Evolutionary conservation across 2,888 invertebrate species (phyloP), one percentile per base, ranked within the genome.

Genomic region (Cheilosia grossa): DNA sequence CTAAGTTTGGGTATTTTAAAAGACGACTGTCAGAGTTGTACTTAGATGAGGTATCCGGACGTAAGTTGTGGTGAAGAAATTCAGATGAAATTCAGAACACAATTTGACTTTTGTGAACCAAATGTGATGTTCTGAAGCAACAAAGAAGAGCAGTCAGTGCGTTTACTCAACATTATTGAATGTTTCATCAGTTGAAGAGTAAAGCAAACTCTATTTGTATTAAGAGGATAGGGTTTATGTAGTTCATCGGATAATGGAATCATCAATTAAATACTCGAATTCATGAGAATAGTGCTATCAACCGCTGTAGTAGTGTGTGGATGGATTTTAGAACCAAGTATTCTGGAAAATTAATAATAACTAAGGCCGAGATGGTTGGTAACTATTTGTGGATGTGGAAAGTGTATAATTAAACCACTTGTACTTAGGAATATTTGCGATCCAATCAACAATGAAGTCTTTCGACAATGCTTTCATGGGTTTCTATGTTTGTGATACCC

Each of bases 211-310:
- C 33, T 13, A 27, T 64, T 27, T 40, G 5, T 27, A 47, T 4
- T 27, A 44, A 42, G n/a, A 30, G 19, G 42, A 63, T 73, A 42
- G 40, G 40, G 24, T 47, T 74, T 37, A 64, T 49, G 15, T 13
- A 56, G 56, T 74, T 56, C 58, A 64, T 58, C 44, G 9, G 33
- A 53, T 67, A 59, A 77, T 77, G 59, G 59, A 53, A 59, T 54
- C 40, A 30, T 56, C 59, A 77, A 59, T 77, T 59, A 67, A 59
- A 47, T 44, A 77, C 67, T 67, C 33, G 44, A 77, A 67, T 44
- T 30, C 37, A 53, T 42, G 15, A 59, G 19, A 17, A 44, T 44
- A 44, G n/a, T 6, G 44, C 7, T n/a, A 17, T 5, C 7, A 17
- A 17, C 5, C 3, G 44, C 1, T 17, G 44, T 47, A 44, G 7